These are phyloP conservation scores for Oreohelix idahoensis DNA, from an alignment of 1,140 invertebrate genomes.

Conservation along the genomic window DNA sequence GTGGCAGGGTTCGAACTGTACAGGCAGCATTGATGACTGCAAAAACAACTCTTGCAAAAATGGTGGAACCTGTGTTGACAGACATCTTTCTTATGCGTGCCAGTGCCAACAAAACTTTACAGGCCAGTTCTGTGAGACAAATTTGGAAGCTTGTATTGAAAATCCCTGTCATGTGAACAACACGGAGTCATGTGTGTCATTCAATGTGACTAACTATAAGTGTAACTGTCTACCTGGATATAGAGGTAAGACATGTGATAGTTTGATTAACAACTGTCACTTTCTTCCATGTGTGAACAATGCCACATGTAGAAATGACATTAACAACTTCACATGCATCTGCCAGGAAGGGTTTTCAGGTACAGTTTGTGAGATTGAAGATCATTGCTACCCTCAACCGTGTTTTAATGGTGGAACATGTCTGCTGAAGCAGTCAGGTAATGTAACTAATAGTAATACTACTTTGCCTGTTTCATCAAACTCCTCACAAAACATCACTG, in stretches of 20 bases:
- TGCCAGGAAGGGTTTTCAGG: slow-evolving; percentile 58
- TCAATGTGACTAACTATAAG: slow-evolving; percentile 41
- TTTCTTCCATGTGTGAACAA: slow-evolving; percentile 62
- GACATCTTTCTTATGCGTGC: slow-evolving; percentile 59
- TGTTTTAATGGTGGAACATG: too few relatives aligned
- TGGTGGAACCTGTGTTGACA: slow-evolving; percentile 58
- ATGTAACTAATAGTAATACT: too few relatives aligned
- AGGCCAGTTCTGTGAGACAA: slow-evolving; percentile 59
- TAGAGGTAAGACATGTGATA: slow-evolving; percentile 60
- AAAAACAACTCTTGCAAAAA: slow-evolving; percentile 53
- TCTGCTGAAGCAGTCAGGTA: too few relatives aligned
- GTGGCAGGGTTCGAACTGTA: slow-evolving; percentile 50
- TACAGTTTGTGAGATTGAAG: slow-evolving; percentile 48
- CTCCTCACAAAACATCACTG: too few relatives aligned
- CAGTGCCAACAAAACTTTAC: slow-evolving; percentile 60
- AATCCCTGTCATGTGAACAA: slow-evolving; percentile 46
- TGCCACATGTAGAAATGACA: slow-evolving; percentile 70
- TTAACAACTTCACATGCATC: slow-evolving; percentile 58
- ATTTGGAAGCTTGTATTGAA: slow-evolving; percentile 43
- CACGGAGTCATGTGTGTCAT: slow-evolving; percentile 46
- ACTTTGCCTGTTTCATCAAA: too few relatives aligned
- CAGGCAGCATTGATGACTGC: slow-evolving; percentile 49
- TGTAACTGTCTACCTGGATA: slow-evolving; percentile 56
- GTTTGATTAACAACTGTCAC: slow-evolving; percentile 73
- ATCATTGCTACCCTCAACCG: background rate